A percentile compares a stretch with the other conserved stretches of the same genome.
phyloP scores from a whole-genome alignment of 2,797 vertebrate genomes.

The Pteronotus mesoamericanus region DNA sequence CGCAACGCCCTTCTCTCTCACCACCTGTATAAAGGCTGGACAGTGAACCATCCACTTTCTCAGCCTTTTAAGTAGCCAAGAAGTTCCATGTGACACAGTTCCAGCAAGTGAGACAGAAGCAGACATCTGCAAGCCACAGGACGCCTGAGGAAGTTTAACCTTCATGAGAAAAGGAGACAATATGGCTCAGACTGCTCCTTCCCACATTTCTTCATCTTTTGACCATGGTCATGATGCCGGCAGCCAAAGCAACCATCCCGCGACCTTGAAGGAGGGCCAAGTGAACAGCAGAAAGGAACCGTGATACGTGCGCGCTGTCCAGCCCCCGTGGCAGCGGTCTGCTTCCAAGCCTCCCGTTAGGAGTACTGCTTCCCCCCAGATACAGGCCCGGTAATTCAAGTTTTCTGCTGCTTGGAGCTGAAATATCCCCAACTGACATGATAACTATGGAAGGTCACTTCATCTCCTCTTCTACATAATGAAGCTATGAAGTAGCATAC shows the following conservation, averaged over 20 bases:
- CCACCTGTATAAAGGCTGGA: not conserved
- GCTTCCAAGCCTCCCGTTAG: not conserved
- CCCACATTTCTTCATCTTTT: not conserved
- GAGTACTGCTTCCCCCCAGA: not conserved
- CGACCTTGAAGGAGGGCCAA: not conserved
- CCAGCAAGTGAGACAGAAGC: not conserved
- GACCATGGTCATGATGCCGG: not conserved
- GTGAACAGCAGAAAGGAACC: not conserved
- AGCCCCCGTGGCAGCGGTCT: not conserved
- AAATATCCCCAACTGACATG: not conserved
- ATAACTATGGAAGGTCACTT: not conserved
- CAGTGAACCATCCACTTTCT: not conserved
- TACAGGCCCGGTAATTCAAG: not conserved
- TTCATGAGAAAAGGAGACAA: not conserved
- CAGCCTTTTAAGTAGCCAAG: not conserved
- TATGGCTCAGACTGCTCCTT: not conserved
- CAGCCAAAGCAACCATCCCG: conserved; percentile 5
- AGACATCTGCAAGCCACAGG: not conserved
- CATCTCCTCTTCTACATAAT: not conserved
- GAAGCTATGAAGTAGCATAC: not conserved
- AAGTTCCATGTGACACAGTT: not conserved
- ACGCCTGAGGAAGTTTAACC: not conserved
- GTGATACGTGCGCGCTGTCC: not conserved
- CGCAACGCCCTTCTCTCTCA: not conserved
- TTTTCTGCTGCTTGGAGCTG: not conserved